Conservation (phyloP, 2,888 invertebrate genomes). For the Phorcus lineatus region DNA sequence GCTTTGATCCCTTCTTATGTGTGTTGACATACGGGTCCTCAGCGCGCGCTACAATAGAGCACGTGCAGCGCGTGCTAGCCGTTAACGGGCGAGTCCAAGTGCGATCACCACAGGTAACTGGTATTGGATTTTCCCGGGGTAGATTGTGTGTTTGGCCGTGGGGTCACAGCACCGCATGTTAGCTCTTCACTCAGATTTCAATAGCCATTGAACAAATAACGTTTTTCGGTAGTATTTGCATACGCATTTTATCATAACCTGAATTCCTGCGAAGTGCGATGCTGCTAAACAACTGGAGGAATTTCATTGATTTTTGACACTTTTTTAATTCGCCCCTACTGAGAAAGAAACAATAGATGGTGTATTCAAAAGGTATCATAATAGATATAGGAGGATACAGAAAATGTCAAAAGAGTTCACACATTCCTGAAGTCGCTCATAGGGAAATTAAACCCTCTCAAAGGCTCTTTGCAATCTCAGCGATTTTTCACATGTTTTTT, state of each 20-base stretch:
- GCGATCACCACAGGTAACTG: constrained; percentile 14
- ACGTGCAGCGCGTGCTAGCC: constrained; percentile 20
- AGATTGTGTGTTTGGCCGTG: constrained; percentile 6
- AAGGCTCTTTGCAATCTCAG: too few species aligned
- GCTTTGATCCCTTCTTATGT: constrained; percentile 16
- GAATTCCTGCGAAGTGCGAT: background rate
- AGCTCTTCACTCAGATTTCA: background rate
- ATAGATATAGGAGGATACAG: constrained; percentile 5
- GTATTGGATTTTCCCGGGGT: constrained; percentile 16
- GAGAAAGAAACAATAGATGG: constrained; percentile 9
- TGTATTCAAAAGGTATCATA: constrained; percentile 14
- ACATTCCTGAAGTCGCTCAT: background rate
- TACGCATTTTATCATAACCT: constrained; percentile 1
- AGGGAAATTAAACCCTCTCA: too few species aligned
- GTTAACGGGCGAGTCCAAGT: constrained; percentile 11
- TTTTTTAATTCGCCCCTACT: constrained; percentile 2
- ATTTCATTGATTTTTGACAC: constrained; percentile 22
- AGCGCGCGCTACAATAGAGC: constrained; percentile 21
- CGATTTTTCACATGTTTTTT: too few species aligned
- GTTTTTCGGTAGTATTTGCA: constrained; percentile 14
- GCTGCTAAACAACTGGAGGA: background rate
- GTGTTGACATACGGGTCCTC: constrained; percentile 21
- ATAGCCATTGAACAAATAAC: constrained; percentile 12
- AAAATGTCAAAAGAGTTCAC: constrained; percentile 4
- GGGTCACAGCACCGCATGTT: background rate